These are phyloP conservation scores for Dryoscopus gambensis DNA, from an alignment of 2,113 vertebrate genomes.

Conservation along the genomic window DNA sequence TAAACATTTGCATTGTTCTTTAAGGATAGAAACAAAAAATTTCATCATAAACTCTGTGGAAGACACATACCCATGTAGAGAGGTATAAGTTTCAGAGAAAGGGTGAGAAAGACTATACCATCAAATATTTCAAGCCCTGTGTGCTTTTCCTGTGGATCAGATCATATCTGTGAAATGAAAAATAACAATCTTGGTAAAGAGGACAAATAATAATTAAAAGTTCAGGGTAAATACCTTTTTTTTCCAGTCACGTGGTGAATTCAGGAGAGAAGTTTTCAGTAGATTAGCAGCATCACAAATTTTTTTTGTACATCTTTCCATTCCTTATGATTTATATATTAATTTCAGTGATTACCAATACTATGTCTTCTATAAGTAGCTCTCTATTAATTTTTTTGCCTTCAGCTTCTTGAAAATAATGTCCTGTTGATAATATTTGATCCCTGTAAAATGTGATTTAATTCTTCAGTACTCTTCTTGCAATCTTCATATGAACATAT, in stretches of 20 bases:
- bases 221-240: not conserved
- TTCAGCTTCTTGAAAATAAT: not conserved
- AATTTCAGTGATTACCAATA: not conserved
- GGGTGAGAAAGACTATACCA: not conserved
- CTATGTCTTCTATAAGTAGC: not conserved
- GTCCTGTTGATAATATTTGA: not conserved
- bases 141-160: not conserved
- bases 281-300: not conserved
- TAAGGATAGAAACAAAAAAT: not conserved
- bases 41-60: not conserved
- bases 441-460: not conserved
- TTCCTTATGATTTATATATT: not conserved
- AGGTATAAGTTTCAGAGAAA: not conserved
- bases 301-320: not conserved
- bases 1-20: not conserved
- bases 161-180: not conserved
- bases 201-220: not conserved
- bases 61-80: not conserved
- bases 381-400: not conserved
- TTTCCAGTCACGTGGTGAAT: accelerated
- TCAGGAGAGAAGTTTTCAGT: not conserved
- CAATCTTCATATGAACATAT: not conserved
- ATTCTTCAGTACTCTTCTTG: not conserved
- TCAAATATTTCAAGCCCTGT: not conserved
- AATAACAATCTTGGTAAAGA: not conserved